These are phyloP conservation scores for Astropecten irregularis DNA, from an alignment of 53 echinoderm and acorn worm species.

Conservation along the genomic window DNA sequence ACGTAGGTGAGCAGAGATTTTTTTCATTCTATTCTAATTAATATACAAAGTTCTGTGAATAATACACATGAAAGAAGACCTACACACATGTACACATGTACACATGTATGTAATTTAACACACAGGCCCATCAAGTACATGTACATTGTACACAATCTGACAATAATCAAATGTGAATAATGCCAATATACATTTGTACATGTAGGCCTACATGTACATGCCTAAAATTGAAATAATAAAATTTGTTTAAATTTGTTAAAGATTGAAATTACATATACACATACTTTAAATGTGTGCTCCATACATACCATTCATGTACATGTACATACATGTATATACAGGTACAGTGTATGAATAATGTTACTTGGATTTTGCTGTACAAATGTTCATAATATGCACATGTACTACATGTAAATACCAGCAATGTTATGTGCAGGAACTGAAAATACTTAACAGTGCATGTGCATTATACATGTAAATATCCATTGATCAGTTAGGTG, in stretches of 20 bases:
- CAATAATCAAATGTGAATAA: neutral
- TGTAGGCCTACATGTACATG: neutral
- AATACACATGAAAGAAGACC: no score
- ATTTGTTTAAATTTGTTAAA: neutral
- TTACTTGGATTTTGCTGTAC: neutral
- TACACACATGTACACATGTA: neutral
- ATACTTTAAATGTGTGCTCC: neutral
- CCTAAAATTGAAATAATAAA: neutral
- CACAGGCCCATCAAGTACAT: conserved; percentile 1
- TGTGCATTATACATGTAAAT: neutral
- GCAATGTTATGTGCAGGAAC: no score
- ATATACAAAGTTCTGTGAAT: no score
- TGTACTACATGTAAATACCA: no score
- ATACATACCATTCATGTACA: neutral
- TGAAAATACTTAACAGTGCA: no score
- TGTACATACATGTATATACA: neutral
- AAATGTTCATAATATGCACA: neutral
- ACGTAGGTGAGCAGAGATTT: no score
- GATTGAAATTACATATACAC: neutral
- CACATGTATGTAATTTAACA: no score
- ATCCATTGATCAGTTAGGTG: no score
- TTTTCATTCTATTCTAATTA: no score
- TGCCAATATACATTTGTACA: neutral
- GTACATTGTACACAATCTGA: neutral
- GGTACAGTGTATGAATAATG: neutral